A percentile compares a stretch with the other conserved stretches of the same genome.
These are phyloP conservation scores for Antigone vipio DNA, from an alignment of 2,113 vertebrate species.

Conservation along the genomic window DNA sequence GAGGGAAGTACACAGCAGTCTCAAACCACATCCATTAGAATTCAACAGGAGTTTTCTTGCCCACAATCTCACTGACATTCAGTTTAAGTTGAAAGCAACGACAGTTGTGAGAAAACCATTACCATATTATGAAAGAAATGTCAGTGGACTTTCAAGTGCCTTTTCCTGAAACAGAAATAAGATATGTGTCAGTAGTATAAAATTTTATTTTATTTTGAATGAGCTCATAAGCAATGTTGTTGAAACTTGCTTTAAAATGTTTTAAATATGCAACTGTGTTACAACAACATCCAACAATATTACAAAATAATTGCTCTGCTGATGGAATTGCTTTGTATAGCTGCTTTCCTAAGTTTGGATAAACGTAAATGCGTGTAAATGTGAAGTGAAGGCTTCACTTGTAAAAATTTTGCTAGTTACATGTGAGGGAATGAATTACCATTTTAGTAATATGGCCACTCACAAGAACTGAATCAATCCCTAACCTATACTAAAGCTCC, in stretches of 20 bases:
- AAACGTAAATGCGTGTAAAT: background rate
- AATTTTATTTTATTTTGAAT: background rate
- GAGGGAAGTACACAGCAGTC: background rate
- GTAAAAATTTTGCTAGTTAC: background rate
- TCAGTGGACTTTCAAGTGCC: background rate
- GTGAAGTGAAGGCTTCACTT: background rate
- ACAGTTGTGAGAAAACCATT: background rate
- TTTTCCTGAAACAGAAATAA: background rate
- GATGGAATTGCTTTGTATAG: background rate
- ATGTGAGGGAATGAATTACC: background rate
- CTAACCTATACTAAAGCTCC: background rate
- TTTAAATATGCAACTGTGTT: background rate
- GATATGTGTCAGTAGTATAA: background rate
- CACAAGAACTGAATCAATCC: background rate
- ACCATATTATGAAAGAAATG: background rate
- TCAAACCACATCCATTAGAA: background rate
- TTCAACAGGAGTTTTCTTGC: background rate
- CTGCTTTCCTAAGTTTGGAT: background rate
- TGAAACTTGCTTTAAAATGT: background rate
- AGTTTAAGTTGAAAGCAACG: background rate
- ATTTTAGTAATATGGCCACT: background rate
- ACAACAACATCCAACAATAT: background rate
- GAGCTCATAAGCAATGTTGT: background rate
- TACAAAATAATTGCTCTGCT: background rate
- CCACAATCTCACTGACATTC: background rate